Evolutionary conservation across 2,888 invertebrate species (phyloP), one percentile per base, ranked within the genome.

Genomic region (Tricholauxania praeusta): DNA sequence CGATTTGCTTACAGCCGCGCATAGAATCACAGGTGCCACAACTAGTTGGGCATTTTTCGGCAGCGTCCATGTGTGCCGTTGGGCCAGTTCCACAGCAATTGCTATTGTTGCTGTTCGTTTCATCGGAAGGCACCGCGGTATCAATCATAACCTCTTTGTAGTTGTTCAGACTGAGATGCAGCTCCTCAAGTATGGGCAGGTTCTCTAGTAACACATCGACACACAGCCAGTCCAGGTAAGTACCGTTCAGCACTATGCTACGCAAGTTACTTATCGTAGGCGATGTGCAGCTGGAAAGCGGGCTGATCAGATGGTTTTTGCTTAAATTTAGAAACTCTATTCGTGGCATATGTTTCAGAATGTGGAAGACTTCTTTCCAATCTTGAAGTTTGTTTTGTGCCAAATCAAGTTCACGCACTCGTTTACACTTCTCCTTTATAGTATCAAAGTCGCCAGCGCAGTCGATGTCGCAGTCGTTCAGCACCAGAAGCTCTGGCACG

Each of bases 351-450:
- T 95, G 93, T 83, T 93, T 91, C 76, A 98, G 87, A 82, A 98
- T 94, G 75, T 92, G 93, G 85, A 96, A 94, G 32, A 98, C 95
- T 90, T 98, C 96, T 79, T 91, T 90, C 96, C 97, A 97, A 82
- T 94, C 92, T 75, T 92, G 91, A 28, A 98, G 90, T 85, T 94
- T 93, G 87, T 98, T 98, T 85, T 97, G 95, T 55, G 97, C 96
- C 80, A 98, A 90, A 87, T 98, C 98, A 79, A 98, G 90, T 87
- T 98, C 98, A 80, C 95, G 93, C n/a, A 98, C 97, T 80, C 94
- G 93, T 69, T 93, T 92, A 85, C 96, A 96, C 86, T 95, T 95
- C 79, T 93, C 93, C 53, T 93, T 92, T 72, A 96, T 89, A 75
- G 91, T 92, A 76, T 92, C 91, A 69, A 93, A 92, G 84, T 94